Percentiles rank a stretch among this genome's conserved stretches.
Evolutionary conservation across 2,888 invertebrate species (phyloP).

Genomic region (Pterobdella sp.): DNA sequence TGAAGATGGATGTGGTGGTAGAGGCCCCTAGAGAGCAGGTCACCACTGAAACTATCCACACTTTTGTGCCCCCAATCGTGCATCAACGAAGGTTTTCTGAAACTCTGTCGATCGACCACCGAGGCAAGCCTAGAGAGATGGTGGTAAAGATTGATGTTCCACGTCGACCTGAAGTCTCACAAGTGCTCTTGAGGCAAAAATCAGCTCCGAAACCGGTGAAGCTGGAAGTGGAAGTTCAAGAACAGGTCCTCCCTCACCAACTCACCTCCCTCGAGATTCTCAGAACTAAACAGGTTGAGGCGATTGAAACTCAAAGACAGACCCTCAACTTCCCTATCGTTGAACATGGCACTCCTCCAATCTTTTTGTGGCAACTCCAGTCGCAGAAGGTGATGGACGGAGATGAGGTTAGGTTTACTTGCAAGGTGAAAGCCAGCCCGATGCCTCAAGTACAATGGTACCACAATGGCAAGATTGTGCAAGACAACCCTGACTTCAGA

Average conservation of each 20-base stretch:
- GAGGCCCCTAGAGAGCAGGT: conserved; percentile 32
- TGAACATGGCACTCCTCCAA: conserved; percentile 34
- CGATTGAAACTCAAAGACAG: conserved; percentile 38
- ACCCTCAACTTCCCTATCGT: conserved; percentile 35
- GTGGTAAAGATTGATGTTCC: conserved; percentile 40
- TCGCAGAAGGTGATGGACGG: conserved; percentile 45
- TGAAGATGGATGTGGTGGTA: conserved; percentile 39
- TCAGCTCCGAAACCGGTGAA: conserved; percentile 32
- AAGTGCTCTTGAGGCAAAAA: conserved; percentile 32
- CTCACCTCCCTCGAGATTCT: conserved; percentile 28
- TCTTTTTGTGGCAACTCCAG: conserved; percentile 36
- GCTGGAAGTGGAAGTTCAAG: conserved; percentile 34
- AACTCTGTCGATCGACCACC: conserved; percentile 35
- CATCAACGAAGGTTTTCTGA: conserved; percentile 37
- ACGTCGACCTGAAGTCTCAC: conserved; percentile 20
- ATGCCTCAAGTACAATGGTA: conserved; percentile 91
- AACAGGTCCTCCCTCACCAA: conserved; percentile 20
- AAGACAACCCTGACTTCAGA: conserved; percentile 41
- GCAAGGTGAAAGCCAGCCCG: conserved; percentile 72
- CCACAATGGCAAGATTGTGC: conserved; percentile 62
- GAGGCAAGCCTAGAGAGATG: conserved; percentile 40
- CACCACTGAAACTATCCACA: conserved; percentile 30
- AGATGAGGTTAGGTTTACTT: conserved; percentile 45
- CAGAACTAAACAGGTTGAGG: conserved; percentile 32
- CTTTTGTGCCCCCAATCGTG: conserved; percentile 29